phyloP scores from a whole-genome alignment of 1,140 invertebrate genomes.

The Drosophila watanabei region DNA sequence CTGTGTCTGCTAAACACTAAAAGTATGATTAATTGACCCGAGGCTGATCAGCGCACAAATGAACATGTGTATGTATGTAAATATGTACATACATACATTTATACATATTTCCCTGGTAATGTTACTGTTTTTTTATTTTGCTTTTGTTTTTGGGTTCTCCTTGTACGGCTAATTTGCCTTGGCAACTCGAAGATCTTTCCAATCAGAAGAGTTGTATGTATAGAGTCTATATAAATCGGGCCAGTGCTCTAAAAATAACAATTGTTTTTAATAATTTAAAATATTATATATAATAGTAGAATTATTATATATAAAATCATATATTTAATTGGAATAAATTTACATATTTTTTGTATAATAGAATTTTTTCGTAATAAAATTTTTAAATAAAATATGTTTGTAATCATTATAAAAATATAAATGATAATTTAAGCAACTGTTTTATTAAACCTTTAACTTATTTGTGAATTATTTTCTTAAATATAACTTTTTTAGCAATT shows the following conservation, averaged over 20 bases:
- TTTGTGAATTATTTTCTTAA: too few relatives aligned
- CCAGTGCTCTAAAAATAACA: neutral
- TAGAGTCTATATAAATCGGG: neutral
- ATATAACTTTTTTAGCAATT: too few relatives aligned
- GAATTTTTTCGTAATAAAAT: too few relatives aligned
- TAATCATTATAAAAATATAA: too few relatives aligned
- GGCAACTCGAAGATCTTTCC: slow-evolving; percentile 23
- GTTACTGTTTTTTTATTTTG: neutral
- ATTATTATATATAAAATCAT: neutral
- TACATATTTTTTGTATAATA: too few relatives aligned
- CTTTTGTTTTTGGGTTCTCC: neutral
- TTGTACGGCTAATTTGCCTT: slow-evolving; percentile 48
- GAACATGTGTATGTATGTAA: neutral
- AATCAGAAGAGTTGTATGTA: neutral
- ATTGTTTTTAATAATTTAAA: neutral
- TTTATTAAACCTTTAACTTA: too few relatives aligned
- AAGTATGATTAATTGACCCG: slow-evolving; percentile 71
- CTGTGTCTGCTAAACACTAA: slow-evolving; percentile 48
- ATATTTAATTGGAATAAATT: too few relatives aligned
- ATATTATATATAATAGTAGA: neutral
- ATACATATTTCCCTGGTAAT: slow-evolving; percentile 3
- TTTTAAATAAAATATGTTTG: too few relatives aligned
- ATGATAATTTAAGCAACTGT: too few relatives aligned
- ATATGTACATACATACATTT: slow-evolving; percentile 22
- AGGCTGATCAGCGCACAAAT: slow-evolving; percentile 37